Conservation (phyloP, 2,797 vertebrate species). For the Falco naumanni region DNA sequence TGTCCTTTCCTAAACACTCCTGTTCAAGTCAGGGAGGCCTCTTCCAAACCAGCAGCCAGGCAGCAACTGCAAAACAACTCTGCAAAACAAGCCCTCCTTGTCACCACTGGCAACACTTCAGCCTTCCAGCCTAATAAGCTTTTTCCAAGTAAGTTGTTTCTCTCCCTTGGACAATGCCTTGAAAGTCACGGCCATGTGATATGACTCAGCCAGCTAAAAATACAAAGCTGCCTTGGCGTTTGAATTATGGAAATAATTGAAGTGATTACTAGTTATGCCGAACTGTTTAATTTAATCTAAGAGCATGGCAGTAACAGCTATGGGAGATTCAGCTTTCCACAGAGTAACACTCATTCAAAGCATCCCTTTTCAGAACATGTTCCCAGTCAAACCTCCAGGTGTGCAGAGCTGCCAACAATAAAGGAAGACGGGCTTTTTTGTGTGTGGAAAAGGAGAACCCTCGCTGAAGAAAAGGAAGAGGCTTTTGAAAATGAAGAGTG, state of each 20-base stretch:
- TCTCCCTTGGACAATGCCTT: not conserved
- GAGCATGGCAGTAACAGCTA: not conserved
- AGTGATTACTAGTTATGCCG: not conserved
- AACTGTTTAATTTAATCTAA: constrained; percentile 8
- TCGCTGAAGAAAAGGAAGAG: not conserved
- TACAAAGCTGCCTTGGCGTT: constrained; percentile 5
- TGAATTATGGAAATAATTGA: constrained; percentile 4
- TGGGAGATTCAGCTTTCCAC: not conserved
- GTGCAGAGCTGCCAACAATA: not conserved
- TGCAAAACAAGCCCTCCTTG: not conserved
- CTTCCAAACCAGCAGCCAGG: not conserved
- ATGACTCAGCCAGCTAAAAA: not conserved
- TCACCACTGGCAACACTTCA: not conserved
- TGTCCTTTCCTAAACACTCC: not conserved
- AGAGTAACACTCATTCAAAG: not conserved
- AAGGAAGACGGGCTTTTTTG: not conserved
- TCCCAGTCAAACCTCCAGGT: not conserved
- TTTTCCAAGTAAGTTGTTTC: not conserved
- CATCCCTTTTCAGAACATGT: not conserved
- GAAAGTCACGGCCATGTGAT: not conserved
- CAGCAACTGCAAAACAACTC: not conserved
- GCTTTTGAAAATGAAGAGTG: not conserved
- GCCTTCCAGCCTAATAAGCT: not conserved
- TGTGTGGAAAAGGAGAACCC: not conserved
- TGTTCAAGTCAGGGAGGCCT: not conserved